Evolutionary conservation across 2,797 vertebrate genomes (phyloP), one percentile per base, ranked within the genome.

Genomic region (Anableps anableps): DNA sequence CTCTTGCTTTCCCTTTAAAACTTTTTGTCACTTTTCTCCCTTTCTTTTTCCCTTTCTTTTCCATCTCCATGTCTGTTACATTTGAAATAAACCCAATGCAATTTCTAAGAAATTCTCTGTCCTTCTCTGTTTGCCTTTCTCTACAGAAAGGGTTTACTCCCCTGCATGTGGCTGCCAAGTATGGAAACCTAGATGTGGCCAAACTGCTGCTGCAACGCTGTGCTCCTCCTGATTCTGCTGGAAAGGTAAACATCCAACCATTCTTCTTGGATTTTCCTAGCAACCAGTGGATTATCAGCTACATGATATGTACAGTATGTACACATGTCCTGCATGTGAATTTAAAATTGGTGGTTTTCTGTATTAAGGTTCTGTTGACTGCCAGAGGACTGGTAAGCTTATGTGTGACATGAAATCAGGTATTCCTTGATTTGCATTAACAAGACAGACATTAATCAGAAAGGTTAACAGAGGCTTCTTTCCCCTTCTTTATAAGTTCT

Each of bases 111-210:
- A n/a, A n/a, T n/a, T n/a, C n/a, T 64, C 14, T n/a, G 0, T 2
- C 16, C 8, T 7, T 51, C 9, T 72, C 6, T 3, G 4, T 0
- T 17, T 77, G 17, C 74, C 71, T 81, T 9, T 68, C 36, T 88
- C 88, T 84, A 70, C 96, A 99, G 99, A 99, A 99, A 95, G 99
- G 98, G 74, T 99, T 99, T 73, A 99, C 98, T 10, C 98, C 99
- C 0, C 88, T 99, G 77, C 99, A 99, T 0, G 98, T 99, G 83
- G 98, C 98, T 0, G 95, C 98, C 72, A 99, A 99, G 84, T 99
- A 99, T 0, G 99, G 98, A 88, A 99, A 97, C 93, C 93, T 99
- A 80, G 99, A 99, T 83, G 98, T 99, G 71, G 98, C 97, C 58
- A 97, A 98, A 85, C 97, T 99, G 14, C 96, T 99, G 66, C 94